These are phyloP conservation scores for Balaenoptera acutorostrata DNA, from an alignment of 2,113 vertebrate genomes.

Conservation along the genomic window DNA sequence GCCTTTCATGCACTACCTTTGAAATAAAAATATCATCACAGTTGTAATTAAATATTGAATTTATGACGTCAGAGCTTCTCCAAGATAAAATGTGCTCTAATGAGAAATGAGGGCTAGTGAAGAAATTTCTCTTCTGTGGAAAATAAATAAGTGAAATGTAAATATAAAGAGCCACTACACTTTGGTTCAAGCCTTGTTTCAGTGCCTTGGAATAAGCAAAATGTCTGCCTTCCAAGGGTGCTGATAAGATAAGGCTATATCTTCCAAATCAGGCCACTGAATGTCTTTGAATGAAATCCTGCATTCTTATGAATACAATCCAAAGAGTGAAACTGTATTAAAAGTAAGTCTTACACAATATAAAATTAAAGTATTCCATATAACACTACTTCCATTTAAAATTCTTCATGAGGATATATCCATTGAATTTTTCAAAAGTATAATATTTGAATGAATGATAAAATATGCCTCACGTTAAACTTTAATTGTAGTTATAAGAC, in stretches of 20 bases:
- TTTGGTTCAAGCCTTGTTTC: not conserved
- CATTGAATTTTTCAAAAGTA: conserved; percentile 30
- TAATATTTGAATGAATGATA: not conserved
- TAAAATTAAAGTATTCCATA: not conserved
- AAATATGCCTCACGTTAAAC: conserved; percentile 35
- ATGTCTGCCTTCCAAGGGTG: conserved; percentile 46
- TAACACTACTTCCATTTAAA: conserved; percentile 44
- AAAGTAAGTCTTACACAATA: not conserved
- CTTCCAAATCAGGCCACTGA: conserved; percentile 51
- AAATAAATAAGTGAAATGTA: not conserved
- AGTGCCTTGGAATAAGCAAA: conserved; percentile 55
- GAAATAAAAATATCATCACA: not conserved
- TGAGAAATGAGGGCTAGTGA: not conserved
- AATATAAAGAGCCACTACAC: not conserved
- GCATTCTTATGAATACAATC: conserved; percentile 44
- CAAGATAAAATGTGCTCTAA: not conserved
- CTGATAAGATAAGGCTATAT: not conserved
- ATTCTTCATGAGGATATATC: not conserved
- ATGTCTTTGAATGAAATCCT: conserved; percentile 53
- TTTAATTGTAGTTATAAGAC: not conserved
- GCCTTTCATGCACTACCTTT: not conserved
- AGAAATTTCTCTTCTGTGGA: not conserved
- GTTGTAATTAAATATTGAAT: not conserved
- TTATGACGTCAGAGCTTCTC: not conserved
- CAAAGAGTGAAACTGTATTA: conserved; percentile 45